These are phyloP conservation scores for Trachurus trachurus DNA, from an alignment of 2,797 vertebrate genomes.

Conservation along the genomic window DNA sequence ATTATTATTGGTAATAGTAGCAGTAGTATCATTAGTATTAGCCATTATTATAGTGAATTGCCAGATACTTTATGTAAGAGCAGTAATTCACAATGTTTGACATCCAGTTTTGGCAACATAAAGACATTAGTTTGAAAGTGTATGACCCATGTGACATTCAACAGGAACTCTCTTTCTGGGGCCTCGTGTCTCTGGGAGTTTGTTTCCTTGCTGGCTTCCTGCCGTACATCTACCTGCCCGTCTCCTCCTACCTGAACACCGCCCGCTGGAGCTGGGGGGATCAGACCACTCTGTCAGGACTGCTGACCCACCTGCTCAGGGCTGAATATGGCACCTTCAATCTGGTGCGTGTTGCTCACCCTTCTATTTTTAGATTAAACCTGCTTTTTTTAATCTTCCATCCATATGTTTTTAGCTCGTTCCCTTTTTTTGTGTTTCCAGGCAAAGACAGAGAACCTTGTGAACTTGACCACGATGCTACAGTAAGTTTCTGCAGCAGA, in stretches of 20 bases:
- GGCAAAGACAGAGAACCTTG: constrained; percentile 91
- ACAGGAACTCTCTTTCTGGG: constrained; percentile 89
- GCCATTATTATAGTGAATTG: background rate
- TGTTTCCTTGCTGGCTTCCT: constrained; percentile 91
- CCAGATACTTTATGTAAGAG: background rate
- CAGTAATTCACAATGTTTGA: background rate
- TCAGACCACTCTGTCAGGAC: constrained; percentile 92
- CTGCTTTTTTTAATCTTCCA: background rate
- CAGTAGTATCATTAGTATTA: too few species aligned
- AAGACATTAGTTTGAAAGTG: background rate
- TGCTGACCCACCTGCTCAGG: constrained; percentile 95
- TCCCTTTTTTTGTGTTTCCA: constrained; percentile 72
- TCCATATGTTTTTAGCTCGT: background rate
- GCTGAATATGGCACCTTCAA: constrained; percentile 97
- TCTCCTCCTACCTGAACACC: constrained; percentile 90
- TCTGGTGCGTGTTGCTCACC: constrained; percentile 70
- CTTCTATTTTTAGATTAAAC: background rate
- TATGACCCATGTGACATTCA: constrained; percentile 45
- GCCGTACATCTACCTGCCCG: constrained; percentile 94
- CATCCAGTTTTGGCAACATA: background rate
- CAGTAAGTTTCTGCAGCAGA: constrained; percentile 85
- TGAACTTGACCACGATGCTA: constrained; percentile 86
- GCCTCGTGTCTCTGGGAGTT: constrained; percentile 84
- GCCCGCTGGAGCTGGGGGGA: constrained; percentile 99
- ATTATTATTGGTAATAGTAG: too few species aligned